Conservation (phyloP, 2,888 invertebrate species). For the Apamea crenata region DNA sequence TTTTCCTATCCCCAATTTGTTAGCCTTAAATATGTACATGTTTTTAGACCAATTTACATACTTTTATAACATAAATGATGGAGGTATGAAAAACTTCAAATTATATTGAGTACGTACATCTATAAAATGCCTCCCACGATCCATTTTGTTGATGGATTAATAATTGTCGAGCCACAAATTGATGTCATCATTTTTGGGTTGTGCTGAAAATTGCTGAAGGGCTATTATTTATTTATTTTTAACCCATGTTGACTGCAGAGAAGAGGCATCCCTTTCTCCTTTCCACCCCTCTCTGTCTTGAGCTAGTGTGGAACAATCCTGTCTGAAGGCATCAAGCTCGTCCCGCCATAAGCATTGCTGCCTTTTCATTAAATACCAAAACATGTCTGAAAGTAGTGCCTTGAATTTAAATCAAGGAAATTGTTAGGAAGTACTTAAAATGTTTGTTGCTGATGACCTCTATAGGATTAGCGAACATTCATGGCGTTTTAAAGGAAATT, state of each 20-base stretch:
- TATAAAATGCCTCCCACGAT: not conserved
- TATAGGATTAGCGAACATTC: slow-evolving; percentile 32
- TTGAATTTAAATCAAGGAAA: slow-evolving; percentile 32
- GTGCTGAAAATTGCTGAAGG: not conserved
- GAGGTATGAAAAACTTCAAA: not conserved
- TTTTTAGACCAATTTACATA: slow-evolving; percentile 19
- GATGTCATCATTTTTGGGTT: not conserved
- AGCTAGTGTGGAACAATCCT: no score
- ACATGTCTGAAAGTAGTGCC: not conserved
- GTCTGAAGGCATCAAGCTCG: no score
- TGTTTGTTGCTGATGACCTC: slow-evolving; percentile 24
- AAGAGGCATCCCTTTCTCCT: not conserved
- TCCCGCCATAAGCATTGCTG: no score
- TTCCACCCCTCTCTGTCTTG: not conserved
- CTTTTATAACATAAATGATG: not conserved
- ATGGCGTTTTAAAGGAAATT: slow-evolving; percentile 32
- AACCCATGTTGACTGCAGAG: not conserved
- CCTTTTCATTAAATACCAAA: not conserved
- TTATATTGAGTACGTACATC: not conserved
- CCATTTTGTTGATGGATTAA: not conserved
- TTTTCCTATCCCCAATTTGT: slow-evolving; percentile 37
- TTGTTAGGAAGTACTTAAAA: slow-evolving; percentile 14
- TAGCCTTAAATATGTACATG: slow-evolving; percentile 35
- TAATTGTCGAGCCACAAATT: not conserved
- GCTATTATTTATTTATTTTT: not conserved